phyloP scores from a whole-genome alignment of 2,797 vertebrate genomes.

The Melopsittacus undulatus region DNA sequence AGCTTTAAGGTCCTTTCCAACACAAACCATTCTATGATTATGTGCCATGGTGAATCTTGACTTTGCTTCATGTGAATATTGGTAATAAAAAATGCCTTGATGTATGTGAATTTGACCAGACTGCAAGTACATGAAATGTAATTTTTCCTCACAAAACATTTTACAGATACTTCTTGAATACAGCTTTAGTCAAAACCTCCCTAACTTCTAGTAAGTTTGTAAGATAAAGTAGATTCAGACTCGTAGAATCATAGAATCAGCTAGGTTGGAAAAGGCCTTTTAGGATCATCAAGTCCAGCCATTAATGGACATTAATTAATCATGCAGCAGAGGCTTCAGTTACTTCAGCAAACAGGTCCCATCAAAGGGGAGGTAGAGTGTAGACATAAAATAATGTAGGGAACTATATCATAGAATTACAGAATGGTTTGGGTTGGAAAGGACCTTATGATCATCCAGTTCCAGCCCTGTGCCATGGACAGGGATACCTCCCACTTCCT shows the following conservation, averaged over 20 bases:
- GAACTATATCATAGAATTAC: neutral
- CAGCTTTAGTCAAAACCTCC: neutral
- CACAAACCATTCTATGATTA: neutral
- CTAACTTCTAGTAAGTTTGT: neutral
- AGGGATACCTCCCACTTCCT: neutral
- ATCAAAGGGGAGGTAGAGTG: neutral
- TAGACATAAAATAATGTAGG: neutral
- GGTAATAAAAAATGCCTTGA: neutral
- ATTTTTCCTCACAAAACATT: neutral
- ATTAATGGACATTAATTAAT: neutral
- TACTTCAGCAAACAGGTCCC: neutral
- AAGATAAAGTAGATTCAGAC: neutral
- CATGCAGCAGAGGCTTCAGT: neutral
- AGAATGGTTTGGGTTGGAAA: neutral
- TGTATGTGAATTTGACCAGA: neutral
- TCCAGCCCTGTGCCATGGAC: neutral
- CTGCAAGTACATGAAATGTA: neutral
- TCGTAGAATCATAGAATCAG: neutral
- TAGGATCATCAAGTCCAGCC: neutral
- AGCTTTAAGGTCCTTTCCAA: neutral
- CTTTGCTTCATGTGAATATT: neutral
- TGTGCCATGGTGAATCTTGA: neutral
- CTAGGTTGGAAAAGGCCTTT: neutral
- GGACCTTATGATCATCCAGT: neutral
- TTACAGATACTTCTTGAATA: neutral